A percentile compares a stretch with the other conserved stretches of the same genome.
Conservation (phyloP, 2,113 vertebrate species). For the Mormoops blainvillei region DNA sequence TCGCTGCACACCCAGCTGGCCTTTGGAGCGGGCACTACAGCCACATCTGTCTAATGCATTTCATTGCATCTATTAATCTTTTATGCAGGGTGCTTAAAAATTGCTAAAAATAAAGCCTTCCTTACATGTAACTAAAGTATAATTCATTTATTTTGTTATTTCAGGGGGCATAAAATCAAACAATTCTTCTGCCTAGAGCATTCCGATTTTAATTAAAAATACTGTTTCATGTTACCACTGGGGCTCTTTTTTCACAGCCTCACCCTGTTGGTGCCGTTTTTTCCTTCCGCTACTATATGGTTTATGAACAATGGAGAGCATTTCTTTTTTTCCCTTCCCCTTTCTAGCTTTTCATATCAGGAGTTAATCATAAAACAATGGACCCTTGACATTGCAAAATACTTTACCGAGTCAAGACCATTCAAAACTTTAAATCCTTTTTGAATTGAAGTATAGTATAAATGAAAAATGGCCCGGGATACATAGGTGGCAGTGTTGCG, state of each 20-base stretch:
- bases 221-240: not conserved
- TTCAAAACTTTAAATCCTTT: conserved; percentile 38
- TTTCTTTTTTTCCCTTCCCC: not conserved
- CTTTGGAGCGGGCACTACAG: not conserved
- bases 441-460: not conserved
- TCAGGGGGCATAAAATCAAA: not conserved
- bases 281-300: not conserved
- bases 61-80: conserved; percentile 34
- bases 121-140: conserved; percentile 1
- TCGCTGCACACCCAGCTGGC: conserved; percentile 25
- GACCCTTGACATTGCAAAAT: not conserved
- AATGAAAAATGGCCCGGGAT: not conserved
- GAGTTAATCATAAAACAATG: conserved; percentile 20
- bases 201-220: not conserved
- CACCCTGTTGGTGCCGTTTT: not conserved
- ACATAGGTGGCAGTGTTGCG: not conserved
- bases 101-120: conserved; percentile 29
- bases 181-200: not conserved
- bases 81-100: conserved; percentile 2
- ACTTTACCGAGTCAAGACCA: not conserved
- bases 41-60: conserved; percentile 39
- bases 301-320: not conserved
- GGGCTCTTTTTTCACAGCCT: not conserved
- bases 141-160: conserved; percentile 35
- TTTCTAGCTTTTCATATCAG: not conserved